Percentiles rank a stretch among this genome's conserved stretches.
Evolutionary conservation across 2,888 invertebrate genomes (phyloP).

Genomic region (Drosophila gaucha): DNA sequence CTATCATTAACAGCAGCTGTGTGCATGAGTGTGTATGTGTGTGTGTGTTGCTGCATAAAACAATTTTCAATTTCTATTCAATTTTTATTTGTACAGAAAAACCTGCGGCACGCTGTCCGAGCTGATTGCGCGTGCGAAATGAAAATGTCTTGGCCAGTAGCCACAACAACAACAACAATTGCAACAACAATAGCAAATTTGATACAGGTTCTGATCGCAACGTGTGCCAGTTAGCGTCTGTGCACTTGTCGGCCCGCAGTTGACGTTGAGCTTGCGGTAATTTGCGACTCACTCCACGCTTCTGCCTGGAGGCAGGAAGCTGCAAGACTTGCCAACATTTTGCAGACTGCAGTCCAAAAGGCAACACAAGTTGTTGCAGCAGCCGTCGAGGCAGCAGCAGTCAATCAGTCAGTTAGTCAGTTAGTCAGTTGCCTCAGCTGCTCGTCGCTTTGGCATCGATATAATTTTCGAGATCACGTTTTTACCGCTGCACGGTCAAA

Average conservation of each 20-base stretch:
- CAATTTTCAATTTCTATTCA: slow-evolving; percentile 80
- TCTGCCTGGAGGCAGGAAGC: slow-evolving; percentile 60
- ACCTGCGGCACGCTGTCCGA: slow-evolving; percentile 41
- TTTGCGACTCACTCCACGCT: slow-evolving; percentile 52
- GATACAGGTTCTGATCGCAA: slow-evolving; percentile 69
- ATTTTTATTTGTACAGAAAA: slow-evolving; percentile 61
- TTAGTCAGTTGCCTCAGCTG: slow-evolving; percentile 38
- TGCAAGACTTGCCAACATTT: slow-evolving; percentile 22
- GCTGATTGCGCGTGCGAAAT: slow-evolving; percentile 72
- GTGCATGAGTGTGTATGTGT: slow-evolving; percentile 3
- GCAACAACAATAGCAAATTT: slow-evolving; percentile 34
- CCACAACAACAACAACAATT: slow-evolving; percentile 31
- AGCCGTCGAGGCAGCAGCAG: slow-evolving; percentile 10
- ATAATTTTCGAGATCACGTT: slow-evolving; percentile 80
- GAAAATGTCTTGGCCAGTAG: slow-evolving; percentile 76
- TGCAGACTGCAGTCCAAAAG: slow-evolving; percentile 18
- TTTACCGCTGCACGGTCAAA: slow-evolving; percentile 72
- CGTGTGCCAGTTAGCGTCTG: slow-evolving; percentile 77
- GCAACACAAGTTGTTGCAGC: slow-evolving; percentile 10
- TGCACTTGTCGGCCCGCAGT: slow-evolving; percentile 73
- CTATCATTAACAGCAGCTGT: slow-evolving; percentile 52
- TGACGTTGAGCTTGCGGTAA: slow-evolving; percentile 75
- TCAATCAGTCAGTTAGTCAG: slow-evolving; percentile 34
- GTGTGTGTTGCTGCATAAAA: slow-evolving; percentile 42
- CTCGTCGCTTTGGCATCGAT: slow-evolving; percentile 59